These are phyloP conservation scores for Ichneumoninae sp. DNA, from an alignment of 2,888 invertebrate species.

Conservation along the genomic window DNA sequence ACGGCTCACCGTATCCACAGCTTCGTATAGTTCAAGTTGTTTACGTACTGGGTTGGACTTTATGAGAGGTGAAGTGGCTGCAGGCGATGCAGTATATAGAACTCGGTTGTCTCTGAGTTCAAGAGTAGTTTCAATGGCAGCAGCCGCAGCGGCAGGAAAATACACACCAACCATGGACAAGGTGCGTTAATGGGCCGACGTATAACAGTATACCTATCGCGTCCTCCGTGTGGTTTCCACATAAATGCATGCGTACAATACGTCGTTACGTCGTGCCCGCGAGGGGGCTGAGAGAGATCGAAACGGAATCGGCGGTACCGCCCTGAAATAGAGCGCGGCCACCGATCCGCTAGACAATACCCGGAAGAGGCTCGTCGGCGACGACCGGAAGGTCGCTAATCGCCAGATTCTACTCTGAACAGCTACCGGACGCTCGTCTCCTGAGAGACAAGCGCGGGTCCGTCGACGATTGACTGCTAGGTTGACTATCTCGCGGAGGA, in stretches of 20 bases:
- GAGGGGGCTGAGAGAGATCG: slow-evolving; percentile 27
- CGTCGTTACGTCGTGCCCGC: slow-evolving; percentile 78
- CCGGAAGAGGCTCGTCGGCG: slow-evolving; percentile 75
- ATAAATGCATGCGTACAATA: slow-evolving; percentile 82
- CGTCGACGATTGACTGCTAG: slow-evolving; percentile 7
- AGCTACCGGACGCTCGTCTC: slow-evolving; percentile 31
- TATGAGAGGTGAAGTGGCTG: background rate
- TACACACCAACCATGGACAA: slow-evolving; percentile 52
- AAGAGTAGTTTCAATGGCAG: slow-evolving; percentile 20
- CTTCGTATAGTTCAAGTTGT: slow-evolving; percentile 19
- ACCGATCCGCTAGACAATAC: slow-evolving; percentile 78
- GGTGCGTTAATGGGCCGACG: slow-evolving; percentile 62
- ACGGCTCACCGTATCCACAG: background rate
- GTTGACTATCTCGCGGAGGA: background rate
- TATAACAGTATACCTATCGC: slow-evolving; percentile 77
- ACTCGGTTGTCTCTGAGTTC: slow-evolving; percentile 12
- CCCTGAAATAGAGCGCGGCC: slow-evolving; percentile 80
- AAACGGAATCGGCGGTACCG: slow-evolving; percentile 61
- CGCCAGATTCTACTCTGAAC: slow-evolving; percentile 55
- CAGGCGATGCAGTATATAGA: background rate
- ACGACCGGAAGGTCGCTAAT: slow-evolving; percentile 64
- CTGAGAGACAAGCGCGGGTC: slow-evolving; percentile 21
- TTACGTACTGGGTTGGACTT: background rate
- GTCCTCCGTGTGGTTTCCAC: slow-evolving; percentile 75
- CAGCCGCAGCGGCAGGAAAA: slow-evolving; percentile 36